Evolutionary conservation across 2,113 vertebrate genomes (phyloP), one percentile per base, ranked within the genome.

Genomic region (Canis aureus): DNA sequence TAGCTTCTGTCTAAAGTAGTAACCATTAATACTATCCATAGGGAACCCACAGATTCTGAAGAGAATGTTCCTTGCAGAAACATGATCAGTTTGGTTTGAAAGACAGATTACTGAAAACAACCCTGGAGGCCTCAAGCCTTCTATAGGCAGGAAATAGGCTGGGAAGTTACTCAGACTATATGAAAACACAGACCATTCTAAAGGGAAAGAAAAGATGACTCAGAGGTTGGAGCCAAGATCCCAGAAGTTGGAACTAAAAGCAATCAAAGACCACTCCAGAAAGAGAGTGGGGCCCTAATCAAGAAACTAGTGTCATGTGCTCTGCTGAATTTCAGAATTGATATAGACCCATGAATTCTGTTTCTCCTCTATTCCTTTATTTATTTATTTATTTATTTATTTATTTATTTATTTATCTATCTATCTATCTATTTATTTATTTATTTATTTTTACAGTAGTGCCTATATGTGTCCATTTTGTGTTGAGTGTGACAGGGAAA

Each of bases 331-430:
- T 79, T 96, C 17, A 60, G 23, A 93, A 71, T 6, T 67, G 17
- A 25, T 3, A 6, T 9, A 17, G 9, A 49, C 32, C 80, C 35
- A 15, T 64, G 10, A 66, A 11, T 13, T 9, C 29, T 91, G 2
- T 73, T 64, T n/a, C 57, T 73, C 43, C 22, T 2, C 6, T 64
- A n/a, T 23, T 27, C 10, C 49, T 32, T 51, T 5, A 38, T 38
- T 38, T 38, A 38, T 38, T 38, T 38, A 38, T 38, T 38, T 38
- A 38, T 38, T 38, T 38, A 38, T 38, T 38, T 38, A 38, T 43
- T 43, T 43, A 43, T 43, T 1, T 43, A 43, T 43, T 0, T 43
- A 43, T 43, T 0, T 43, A 43, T 43, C 0, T 43, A 43, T 43
- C 0, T 43, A 43, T 43, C 1, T 43, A 43, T 43, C 0, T 43